Evolutionary conservation across 1,140 invertebrate species (phyloP).

Genomic region (Aphelinus certus): DNA sequence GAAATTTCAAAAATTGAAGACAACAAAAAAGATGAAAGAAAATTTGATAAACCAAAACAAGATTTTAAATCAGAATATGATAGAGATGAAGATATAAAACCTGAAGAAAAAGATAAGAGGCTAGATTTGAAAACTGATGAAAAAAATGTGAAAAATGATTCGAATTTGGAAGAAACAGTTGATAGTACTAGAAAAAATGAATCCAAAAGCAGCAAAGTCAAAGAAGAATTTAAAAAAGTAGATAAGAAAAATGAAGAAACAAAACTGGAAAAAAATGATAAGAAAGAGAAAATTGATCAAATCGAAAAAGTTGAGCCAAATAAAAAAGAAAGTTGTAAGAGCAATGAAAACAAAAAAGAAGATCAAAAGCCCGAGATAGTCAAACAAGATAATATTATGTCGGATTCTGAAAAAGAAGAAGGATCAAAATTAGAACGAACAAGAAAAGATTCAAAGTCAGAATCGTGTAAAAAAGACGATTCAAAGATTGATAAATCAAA

Average conservation of each 20-base stretch:
- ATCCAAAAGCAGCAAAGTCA: slow-evolving; percentile 21
- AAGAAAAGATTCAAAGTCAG: slow-evolving; percentile 32
- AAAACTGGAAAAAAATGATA: slow-evolving; percentile 13
- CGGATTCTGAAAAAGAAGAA: slow-evolving; percentile 24
- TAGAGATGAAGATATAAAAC: slow-evolving; percentile 34
- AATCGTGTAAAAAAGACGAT: slow-evolving; percentile 32
- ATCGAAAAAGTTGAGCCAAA: slow-evolving; percentile 37
- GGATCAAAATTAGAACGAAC: slow-evolving; percentile 26
- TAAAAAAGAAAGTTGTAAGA: slow-evolving; percentile 16
- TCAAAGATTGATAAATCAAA: slow-evolving; percentile 32
- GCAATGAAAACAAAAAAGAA: slow-evolving; percentile 16
- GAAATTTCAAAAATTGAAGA: slow-evolving; percentile 33
- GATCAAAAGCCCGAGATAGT: slow-evolving; percentile 19
- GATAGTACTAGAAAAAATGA: slow-evolving; percentile 8
- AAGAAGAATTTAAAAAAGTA: slow-evolving; percentile 18
- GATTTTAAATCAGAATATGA: slow-evolving; percentile 16
- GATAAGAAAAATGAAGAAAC: slow-evolving; percentile 20
- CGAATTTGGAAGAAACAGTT: slow-evolving; percentile 11
- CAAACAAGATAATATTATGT: slow-evolving; percentile 22
- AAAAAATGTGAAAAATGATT: slow-evolving; percentile 15
- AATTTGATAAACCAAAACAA: slow-evolving; percentile 31
- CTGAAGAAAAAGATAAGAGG: slow-evolving; percentile 41
- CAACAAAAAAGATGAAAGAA: slow-evolving; percentile 43
- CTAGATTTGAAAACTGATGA: slow-evolving; percentile 20
- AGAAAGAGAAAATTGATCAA: slow-evolving; percentile 20